phyloP scores from a whole-genome alignment of 2,113 vertebrate genomes.

The Perca schrenkii region DNA sequence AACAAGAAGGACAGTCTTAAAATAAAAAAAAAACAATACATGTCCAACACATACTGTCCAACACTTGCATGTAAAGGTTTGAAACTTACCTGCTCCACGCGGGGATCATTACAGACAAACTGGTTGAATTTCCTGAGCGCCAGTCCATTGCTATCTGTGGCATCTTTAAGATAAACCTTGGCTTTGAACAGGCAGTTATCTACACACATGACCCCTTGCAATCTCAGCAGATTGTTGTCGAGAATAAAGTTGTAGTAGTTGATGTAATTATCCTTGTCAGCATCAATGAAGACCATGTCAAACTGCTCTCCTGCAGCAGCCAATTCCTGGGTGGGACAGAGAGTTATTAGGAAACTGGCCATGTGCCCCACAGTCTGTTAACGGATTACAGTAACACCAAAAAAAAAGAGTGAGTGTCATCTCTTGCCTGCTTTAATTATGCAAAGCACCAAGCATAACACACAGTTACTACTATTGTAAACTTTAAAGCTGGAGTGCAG shows the following conservation, averaged over 20 bases:
- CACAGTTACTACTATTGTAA: background rate
- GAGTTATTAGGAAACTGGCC: background rate
- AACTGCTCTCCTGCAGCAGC: constrained; percentile 84
- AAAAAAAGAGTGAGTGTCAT: background rate
- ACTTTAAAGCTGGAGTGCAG: no score
- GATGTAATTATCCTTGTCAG: constrained; percentile 87
- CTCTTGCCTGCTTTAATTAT: constrained; percentile 3
- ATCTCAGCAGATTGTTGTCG: constrained; percentile 86
- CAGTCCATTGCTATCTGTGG: constrained; percentile 83
- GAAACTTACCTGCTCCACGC: constrained; percentile 84
- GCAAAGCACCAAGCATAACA: background rate
- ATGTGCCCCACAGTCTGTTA: background rate
- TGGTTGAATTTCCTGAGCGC: constrained; percentile 86
- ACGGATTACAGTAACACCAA: background rate
- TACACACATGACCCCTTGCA: constrained; percentile 85
- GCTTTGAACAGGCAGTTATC: constrained; percentile 88
- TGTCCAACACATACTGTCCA: background rate
- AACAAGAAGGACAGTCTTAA: constrained; percentile 21
- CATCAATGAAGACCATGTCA: constrained; percentile 89
- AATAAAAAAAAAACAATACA: background rate
- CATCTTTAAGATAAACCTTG: constrained; percentile 85
- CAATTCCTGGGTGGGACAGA: constrained; percentile 76
- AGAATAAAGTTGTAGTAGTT: constrained; percentile 88
- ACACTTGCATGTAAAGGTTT: no score
- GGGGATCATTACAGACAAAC: constrained; percentile 81